Percentiles rank a stretch among this genome's conserved stretches.
Evolutionary conservation across 2,888 invertebrate species (phyloP).

Genomic region (Ametastegia equiseti): DNA sequence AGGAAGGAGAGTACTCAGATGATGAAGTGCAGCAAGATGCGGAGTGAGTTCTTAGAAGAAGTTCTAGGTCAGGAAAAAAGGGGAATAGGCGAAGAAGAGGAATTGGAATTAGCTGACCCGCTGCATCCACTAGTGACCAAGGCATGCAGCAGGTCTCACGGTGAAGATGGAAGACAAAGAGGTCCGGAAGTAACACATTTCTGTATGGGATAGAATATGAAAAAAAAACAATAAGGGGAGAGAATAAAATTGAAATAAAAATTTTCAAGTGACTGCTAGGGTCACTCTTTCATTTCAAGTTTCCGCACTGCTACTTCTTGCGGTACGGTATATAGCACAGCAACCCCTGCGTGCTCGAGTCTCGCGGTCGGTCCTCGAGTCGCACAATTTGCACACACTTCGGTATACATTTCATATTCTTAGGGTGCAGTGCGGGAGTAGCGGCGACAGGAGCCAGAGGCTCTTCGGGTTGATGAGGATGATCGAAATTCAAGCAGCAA

Average conservation of each 20-base stretch:
- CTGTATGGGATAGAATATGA: neutral
- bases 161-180: too few species aligned
- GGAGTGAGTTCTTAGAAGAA: too few species aligned
- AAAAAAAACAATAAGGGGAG: neutral
- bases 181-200: too few species aligned
- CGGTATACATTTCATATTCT: neutral
- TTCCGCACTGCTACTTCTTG: neutral
- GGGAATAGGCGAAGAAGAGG: too few species aligned
- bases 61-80: too few species aligned
- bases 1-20: too few species aligned
- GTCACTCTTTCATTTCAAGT: constrained; percentile 25
- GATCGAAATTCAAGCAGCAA: neutral
- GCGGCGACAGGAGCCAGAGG: too few species aligned
- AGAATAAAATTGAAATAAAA: neutral
- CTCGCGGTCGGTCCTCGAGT: constrained; percentile 26
- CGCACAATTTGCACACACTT: constrained; percentile 33
- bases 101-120: too few species aligned
- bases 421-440: neutral
- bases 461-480: neutral
- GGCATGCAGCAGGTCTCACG: too few species aligned
- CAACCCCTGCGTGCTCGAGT: constrained; percentile 12
- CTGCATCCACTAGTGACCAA: too few species aligned
- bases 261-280: neutral
- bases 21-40: too few species aligned
- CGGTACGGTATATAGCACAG: too few species aligned